A percentile compares a stretch with the other conserved stretches of the same genome.
Conservation (phyloP, 2,888 invertebrate species). For the Agrotis segetum region DNA sequence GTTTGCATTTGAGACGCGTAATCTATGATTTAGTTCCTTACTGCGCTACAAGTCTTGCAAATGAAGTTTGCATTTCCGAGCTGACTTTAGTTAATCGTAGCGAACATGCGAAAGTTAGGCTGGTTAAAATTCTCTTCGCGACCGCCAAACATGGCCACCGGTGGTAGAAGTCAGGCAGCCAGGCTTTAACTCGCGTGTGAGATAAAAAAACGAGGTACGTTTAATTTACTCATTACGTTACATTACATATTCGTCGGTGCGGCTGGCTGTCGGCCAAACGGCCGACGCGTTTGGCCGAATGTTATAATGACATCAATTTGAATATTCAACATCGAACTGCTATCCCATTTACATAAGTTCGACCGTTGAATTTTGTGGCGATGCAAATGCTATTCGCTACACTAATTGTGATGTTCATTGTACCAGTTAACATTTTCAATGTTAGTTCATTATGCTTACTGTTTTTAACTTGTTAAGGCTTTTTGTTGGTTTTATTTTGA, state of each 20-base stretch:
- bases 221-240: constrained; percentile 89
- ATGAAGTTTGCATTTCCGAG: constrained; percentile 61
- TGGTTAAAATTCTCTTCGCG: constrained; percentile 70
- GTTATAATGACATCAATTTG: constrained; percentile 91
- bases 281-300: constrained; percentile 85
- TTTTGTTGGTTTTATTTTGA: constrained; percentile 8
- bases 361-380: constrained; percentile 89
- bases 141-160: constrained; percentile 67
- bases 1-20: constrained; percentile 52
- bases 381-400: constrained; percentile 86
- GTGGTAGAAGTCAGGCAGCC: constrained; percentile 57
- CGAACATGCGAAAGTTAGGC: constrained; percentile 67
- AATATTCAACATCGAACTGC: constrained; percentile 91
- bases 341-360: constrained; percentile 90
- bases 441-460: constrained; percentile 58
- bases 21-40: constrained; percentile 59
- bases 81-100: constrained; percentile 61
- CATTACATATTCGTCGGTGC: constrained; percentile 82
- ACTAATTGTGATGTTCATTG: constrained; percentile 87
- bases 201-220: constrained; percentile 79
- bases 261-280: constrained; percentile 89
- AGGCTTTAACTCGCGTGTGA: constrained; percentile 78
- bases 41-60: constrained; percentile 50
- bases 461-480: constrained; percentile 46
- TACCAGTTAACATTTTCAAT: constrained; percentile 75